Evolutionary conservation across 2,113 vertebrate species (phyloP), one percentile per base, ranked within the genome.

Genomic region (Mystacornis crossleyi): DNA sequence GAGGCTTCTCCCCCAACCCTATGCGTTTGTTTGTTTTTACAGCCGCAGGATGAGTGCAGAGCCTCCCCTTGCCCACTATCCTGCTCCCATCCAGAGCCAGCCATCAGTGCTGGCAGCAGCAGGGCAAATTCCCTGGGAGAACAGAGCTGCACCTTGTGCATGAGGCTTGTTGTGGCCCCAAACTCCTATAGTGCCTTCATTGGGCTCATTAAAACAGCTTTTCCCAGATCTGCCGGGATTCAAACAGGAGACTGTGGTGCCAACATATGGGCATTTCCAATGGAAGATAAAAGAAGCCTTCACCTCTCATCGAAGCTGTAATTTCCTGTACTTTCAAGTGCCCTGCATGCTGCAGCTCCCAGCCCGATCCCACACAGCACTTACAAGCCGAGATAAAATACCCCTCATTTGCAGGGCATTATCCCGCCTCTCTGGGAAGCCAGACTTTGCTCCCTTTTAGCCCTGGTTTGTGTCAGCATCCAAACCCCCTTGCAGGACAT

Each of bases 21-120:
- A 7, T 4, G 45, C 92, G 92, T 97, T 96, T 98, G 97, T 98
- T 98, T 98, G 85, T 98, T 98, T 98, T 98, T 92, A 70, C 90
- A 96, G 81, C 12, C 79, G 57, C 93, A 24, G 89, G 81, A 69
- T 23, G 77, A 92, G 91, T 38, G 15, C 34, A 34, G 82, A 93
- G 72, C 64, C 81, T 93, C 91, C 92, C 75, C 25, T 55, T 38
- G 82, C 91, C 95, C 88, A 89, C 82, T 36, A 47, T 53, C 40
- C 81, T 62, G 62, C 67, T 45, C n/a, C 88, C 79, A 23, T 61
- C 69, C 66, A 51, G 92, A 83, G 78, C n/a, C 60, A 66, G 73
- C 40, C 58, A 48, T 6, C 40, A 51, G 72, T 8, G 51, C 82
- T 61, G 69, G 40, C 48, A 81, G 77, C 47, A 81, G 78, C 13